A percentile compares a stretch with the other conserved stretches of the same genome.
phyloP scores from a whole-genome alignment of 2,888 invertebrate genomes.

The Dynastes tityus region DNA sequence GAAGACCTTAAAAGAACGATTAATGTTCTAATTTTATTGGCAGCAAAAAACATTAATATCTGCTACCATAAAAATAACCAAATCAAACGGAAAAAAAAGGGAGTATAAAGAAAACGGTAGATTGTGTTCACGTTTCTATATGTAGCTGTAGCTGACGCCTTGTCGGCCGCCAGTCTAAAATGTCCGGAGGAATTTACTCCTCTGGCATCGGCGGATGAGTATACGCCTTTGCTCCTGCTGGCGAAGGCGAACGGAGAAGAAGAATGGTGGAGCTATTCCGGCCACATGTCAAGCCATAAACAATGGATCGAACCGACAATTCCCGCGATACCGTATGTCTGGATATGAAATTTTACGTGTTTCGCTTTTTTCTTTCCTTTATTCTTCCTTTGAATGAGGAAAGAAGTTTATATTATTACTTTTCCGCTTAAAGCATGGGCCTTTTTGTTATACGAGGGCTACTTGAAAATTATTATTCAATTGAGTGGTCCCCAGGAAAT shows the following conservation, averaged over 20 bases:
- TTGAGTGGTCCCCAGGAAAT: too few species aligned
- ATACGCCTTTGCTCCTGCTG: neutral
- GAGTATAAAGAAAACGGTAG: neutral
- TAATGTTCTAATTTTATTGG: too few species aligned
- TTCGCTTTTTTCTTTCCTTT: neutral
- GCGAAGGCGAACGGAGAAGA: slow-evolving; percentile 11
- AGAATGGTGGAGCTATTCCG: slow-evolving; percentile 39
- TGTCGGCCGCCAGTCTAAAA: slow-evolving; percentile 34
- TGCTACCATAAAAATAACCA: too few species aligned
- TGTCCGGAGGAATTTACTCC: slow-evolving; percentile 31
- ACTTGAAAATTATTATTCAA: neutral
- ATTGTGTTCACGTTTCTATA: too few species aligned
- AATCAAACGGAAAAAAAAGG: neutral
- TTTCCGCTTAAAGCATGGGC: neutral
- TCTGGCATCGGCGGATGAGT: neutral
- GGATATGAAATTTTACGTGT: slow-evolving; percentile 38
- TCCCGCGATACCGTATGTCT: slow-evolving; percentile 30
- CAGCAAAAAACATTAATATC: too few species aligned
- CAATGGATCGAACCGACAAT: slow-evolving; percentile 42
- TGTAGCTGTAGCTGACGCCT: neutral
- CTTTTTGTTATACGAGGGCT: neutral
- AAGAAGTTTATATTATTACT: slow-evolving; percentile 16
- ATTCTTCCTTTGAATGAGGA: slow-evolving; percentile 1
- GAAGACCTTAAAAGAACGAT: too few species aligned
- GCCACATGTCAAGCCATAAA: slow-evolving; percentile 44